Percentiles rank a stretch among this genome's conserved stretches.
Conservation (phyloP, 2,113 vertebrate genomes). For the Butorides virescens region DNA sequence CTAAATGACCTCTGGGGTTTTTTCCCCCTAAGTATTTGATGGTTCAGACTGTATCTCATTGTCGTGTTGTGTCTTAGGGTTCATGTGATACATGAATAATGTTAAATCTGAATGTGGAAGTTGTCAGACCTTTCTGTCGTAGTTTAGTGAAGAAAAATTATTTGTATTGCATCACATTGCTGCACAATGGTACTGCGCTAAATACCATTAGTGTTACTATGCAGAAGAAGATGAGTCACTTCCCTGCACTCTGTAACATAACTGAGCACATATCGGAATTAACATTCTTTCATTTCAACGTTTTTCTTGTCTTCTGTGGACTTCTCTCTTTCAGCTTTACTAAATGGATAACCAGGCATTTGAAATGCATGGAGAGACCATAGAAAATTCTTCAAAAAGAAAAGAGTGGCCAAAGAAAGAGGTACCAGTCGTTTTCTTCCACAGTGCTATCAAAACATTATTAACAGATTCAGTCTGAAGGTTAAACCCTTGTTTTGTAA, state of each 20-base stretch:
- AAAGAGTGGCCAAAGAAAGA: not conserved
- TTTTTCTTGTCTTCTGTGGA: not conserved
- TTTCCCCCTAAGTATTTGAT: not conserved
- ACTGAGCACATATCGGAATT: not conserved
- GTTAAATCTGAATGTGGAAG: not conserved
- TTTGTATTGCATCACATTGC: not conserved
- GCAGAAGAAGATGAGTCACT: not conserved
- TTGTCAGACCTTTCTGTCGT: not conserved
- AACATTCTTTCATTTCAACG: not conserved
- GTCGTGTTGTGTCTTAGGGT: too few species aligned
- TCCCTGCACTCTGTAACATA: not conserved
- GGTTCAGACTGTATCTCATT: not conserved
- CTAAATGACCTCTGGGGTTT: not conserved
- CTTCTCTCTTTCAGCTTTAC: not conserved
- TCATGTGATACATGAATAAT: not conserved
- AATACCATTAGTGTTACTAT: too few species aligned
- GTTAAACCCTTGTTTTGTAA: not conserved
- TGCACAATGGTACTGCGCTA: too few species aligned
- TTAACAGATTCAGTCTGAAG: not conserved
- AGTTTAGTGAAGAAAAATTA: not conserved
- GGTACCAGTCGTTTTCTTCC: not conserved
- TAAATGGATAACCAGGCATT: constrained; percentile 69
- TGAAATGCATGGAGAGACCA: constrained; percentile 45
- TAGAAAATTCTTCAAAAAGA: not conserved
- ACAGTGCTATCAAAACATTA: not conserved